Percentiles rank a stretch among this genome's conserved stretches.
These are phyloP conservation scores for Halcyon malimbica DNA, from an alignment of 2,113 vertebrate species.

Conservation along the genomic window DNA sequence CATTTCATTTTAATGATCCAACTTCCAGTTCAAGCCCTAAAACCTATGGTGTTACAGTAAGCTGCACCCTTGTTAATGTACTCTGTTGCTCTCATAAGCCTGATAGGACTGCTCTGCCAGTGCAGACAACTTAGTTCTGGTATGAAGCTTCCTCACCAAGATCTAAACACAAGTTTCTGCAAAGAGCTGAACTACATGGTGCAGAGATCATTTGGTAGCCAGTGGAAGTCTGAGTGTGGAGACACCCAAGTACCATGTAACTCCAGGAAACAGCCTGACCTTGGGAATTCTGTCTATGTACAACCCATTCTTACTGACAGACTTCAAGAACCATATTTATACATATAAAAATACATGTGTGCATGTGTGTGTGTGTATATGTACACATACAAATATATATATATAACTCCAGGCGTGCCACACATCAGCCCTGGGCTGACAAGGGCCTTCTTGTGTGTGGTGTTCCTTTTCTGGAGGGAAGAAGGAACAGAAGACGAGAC, in stretches of 20 bases:
- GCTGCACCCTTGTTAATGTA: background rate
- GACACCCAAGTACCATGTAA: background rate
- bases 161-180: background rate
- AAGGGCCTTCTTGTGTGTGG: background rate
- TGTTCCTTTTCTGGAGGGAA: background rate
- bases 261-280: background rate
- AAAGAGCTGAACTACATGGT: background rate
- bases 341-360: background rate
- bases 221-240: background rate
- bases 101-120: background rate
- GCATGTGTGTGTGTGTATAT: background rate
- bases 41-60: background rate
- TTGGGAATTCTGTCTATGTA: background rate
- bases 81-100: background rate
- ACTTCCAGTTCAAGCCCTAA: background rate
- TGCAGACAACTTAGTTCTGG: background rate
- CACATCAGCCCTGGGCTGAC: background rate
- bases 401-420: background rate
- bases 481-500: background rate
- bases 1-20: background rate
- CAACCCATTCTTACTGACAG: background rate
- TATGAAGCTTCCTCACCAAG: background rate
- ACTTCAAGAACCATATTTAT: background rate
- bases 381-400: fast-evolving
- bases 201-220: background rate